Percentiles rank a stretch among this genome's conserved stretches.
These are phyloP conservation scores for Cydia fagiglandana DNA, from an alignment of 1,140 invertebrate species.

Conservation along the genomic window DNA sequence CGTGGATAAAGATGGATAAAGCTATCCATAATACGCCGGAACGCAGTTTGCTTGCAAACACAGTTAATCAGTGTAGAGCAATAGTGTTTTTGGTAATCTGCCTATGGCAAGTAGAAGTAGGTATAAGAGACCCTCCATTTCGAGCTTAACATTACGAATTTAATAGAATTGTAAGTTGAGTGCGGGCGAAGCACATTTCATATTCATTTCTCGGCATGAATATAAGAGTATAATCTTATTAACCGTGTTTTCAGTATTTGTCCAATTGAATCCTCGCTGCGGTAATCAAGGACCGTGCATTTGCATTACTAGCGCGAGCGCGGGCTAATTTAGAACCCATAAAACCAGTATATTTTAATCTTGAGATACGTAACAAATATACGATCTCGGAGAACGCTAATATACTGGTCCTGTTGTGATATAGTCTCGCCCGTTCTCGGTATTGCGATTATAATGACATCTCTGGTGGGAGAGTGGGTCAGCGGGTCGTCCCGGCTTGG, in stretches of 20 bases:
- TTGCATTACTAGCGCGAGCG: neutral
- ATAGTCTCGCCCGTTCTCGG: neutral
- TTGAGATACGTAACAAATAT: neutral
- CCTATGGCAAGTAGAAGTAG: too few relatives aligned
- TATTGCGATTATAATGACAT: neutral
- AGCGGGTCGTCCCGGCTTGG: conserved; percentile 54
- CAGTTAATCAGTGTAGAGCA: too few relatives aligned
- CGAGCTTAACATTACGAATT: neutral
- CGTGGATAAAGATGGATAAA: too few relatives aligned
- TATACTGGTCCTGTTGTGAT: neutral
- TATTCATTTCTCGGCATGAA: conserved; percentile 26
- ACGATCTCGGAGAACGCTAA: neutral
- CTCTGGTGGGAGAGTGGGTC: conserved; percentile 56
- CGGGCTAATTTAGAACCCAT: too few relatives aligned
- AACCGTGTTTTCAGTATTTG: conserved; percentile 64
- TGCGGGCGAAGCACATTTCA: neutral
- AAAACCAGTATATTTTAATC: neutral
- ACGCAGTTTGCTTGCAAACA: too few relatives aligned
- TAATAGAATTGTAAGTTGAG: conserved; percentile 9
- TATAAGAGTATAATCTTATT: conserved; percentile 60
- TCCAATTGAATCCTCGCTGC: conserved; percentile 64
- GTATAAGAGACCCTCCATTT: neutral
- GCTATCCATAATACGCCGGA: too few relatives aligned
- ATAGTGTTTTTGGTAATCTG: too few relatives aligned
- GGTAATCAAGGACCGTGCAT: conserved; percentile 55